Evolutionary conservation across 2,797 vertebrate species (phyloP), one percentile per base, ranked within the genome.

Genomic region (Pachyuromys duprasi): DNA sequence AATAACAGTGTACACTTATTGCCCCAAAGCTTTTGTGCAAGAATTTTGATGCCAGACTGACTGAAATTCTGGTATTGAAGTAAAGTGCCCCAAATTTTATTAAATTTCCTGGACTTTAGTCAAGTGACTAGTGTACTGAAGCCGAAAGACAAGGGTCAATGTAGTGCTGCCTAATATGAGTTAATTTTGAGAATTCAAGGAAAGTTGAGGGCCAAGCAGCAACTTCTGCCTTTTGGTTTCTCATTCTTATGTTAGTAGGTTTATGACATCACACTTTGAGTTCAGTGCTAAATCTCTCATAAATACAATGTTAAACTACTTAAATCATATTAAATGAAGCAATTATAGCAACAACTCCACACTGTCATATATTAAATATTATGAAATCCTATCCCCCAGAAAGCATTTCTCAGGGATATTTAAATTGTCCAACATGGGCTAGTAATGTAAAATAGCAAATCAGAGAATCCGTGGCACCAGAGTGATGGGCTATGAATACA

Each of bases 251-350:
- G 2, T 70, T 28, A 36, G 33, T 5, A 67, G 24, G 22, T 28
- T 75, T 39, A 28, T 55, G 33, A 57, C 2, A 74, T 69, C 22
- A 55, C 39, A 57, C 5, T 78, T 91, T 84, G 31, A 91, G 5
- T 81, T 78, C 17, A 90, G 91, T 72, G 14, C 13, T 39, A 80
- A 75, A 1, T 81, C 2, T 53, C 9, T 87, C 5, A 8, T 42
- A n/a, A 72, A n/a, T 95, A 82, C 57, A 15, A 39, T 62, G 45
- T 94, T 94, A 60, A 76, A 63, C 75, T 57, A 2, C 57, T 91
- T 33, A 82, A 83, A 26, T 76, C 72, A 63, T 57, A 81, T 79
- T 15, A 86, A 83, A 89, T 75, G n/a, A 62, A 89, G 18, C 72
- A 42, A 65, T 60, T 28, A 33, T 26, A 81, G 2, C 33, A 87